These are phyloP conservation scores for Genyomyrus donnyi DNA, from an alignment of 2,113 vertebrate species.

Conservation along the genomic window DNA sequence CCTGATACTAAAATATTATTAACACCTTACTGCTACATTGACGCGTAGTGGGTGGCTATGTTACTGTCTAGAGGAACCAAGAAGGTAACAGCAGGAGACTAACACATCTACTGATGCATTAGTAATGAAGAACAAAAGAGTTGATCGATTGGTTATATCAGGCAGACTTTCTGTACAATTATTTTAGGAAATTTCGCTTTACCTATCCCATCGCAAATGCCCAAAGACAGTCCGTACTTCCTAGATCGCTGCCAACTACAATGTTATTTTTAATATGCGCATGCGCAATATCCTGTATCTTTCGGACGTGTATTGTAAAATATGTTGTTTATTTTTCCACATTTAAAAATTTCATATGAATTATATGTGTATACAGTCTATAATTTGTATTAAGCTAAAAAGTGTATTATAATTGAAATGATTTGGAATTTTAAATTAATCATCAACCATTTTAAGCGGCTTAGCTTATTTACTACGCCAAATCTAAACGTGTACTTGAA, in stretches of 20 bases:
- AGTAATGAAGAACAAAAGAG: not conserved
- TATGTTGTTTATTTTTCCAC: not conserved
- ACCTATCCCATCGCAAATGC: not conserved
- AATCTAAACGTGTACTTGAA: not conserved
- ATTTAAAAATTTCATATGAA: not conserved
- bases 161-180: not conserved
- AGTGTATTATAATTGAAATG: not conserved
- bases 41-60: not conserved
- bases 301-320: not conserved
- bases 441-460: not conserved
- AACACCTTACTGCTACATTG: not conserved
- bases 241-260: not conserved
- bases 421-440: not conserved
- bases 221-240: not conserved
- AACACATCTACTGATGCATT: not conserved
- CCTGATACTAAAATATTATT: not conserved
- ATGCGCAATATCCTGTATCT: not conserved
- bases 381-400: not conserved
- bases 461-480: not conserved
- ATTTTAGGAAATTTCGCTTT: not conserved
- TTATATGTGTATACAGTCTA: not conserved
- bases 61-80: not conserved
- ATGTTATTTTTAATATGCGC: not conserved
- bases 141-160: not conserved
- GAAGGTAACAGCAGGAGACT: not conserved